These are phyloP conservation scores for Stramonita haemastoma DNA, from an alignment of 2,888 invertebrate genomes.

Conservation along the genomic window DNA sequence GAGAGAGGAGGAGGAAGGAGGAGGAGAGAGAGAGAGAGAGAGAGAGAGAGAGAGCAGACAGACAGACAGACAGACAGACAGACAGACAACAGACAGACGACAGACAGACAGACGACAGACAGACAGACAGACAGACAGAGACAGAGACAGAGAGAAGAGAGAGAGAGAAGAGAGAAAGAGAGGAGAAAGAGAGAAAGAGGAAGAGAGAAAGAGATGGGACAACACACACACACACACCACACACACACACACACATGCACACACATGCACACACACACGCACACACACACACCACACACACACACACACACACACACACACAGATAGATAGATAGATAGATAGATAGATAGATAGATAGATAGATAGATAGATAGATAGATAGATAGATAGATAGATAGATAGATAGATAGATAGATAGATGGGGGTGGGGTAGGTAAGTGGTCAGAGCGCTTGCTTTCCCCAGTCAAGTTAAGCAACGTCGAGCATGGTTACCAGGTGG, in stretches of 20 bases:
- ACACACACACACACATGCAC: not conserved
- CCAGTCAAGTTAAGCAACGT: too few relatives aligned
- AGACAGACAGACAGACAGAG: not conserved
- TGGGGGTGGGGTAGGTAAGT: too few relatives aligned
- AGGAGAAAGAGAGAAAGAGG: not conserved
- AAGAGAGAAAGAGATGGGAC: not conserved
- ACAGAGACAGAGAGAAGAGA: not conserved
- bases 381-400: slow-evolving; percentile 6
- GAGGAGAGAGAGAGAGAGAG: too few relatives aligned
- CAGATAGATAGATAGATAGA: too few relatives aligned
- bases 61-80: not conserved
- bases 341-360: not conserved
- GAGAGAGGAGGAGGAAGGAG: not conserved
- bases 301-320: not conserved
- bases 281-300: too few relatives aligned
- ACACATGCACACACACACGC: not conserved
- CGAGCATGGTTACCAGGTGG: too few relatives aligned
- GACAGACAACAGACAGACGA: not conserved
- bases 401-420: not conserved
- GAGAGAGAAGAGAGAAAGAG: not conserved
- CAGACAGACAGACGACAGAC: too few relatives aligned
- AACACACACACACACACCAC: not conserved
- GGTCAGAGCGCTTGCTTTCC: too few relatives aligned
- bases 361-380: not conserved
- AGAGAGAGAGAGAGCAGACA: too few relatives aligned